Evolutionary conservation across 1,140 invertebrate species (phyloP).

Genomic region (Camponotus floridanus): DNA sequence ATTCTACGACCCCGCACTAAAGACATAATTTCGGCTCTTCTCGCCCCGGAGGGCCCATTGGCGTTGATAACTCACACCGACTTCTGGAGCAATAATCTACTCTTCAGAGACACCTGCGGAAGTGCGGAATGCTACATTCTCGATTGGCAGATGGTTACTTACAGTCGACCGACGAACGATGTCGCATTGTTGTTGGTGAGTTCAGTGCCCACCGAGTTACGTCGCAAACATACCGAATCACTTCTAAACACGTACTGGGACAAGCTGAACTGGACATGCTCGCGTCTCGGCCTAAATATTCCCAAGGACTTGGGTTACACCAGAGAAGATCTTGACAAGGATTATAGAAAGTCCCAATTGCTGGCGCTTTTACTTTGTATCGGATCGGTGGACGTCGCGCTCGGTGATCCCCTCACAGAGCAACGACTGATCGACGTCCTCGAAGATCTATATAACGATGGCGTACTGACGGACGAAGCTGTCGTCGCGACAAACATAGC

Average conservation of each 20-base stretch:
- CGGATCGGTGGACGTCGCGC: slow-evolving; percentile 92
- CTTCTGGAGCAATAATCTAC: slow-evolving; percentile 94
- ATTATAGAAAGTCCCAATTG: slow-evolving; percentile 91
- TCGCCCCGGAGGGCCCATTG: slow-evolving; percentile 89
- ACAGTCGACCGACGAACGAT: slow-evolving; percentile 92
- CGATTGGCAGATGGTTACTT: slow-evolving; percentile 95
- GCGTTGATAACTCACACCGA: slow-evolving; percentile 92
- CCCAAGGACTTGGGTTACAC: slow-evolving; percentile 87
- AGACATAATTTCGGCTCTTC: slow-evolving; percentile 88
- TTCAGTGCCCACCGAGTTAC: slow-evolving; percentile 90
- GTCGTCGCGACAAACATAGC: slow-evolving; percentile 60
- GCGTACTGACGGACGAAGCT: slow-evolving; percentile 84
- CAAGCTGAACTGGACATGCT: slow-evolving; percentile 87
- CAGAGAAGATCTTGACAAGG: slow-evolving; percentile 87
- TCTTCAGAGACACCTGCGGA: slow-evolving; percentile 87
- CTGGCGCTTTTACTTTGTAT: slow-evolving; percentile 92
- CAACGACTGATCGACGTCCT: slow-evolving; percentile 89
- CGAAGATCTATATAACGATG: slow-evolving; percentile 88
- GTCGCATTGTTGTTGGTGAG: slow-evolving; percentile 92
- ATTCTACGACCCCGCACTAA: slow-evolving; percentile 88
- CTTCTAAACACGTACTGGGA: slow-evolving; percentile 91
- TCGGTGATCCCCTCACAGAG: slow-evolving; percentile 90
- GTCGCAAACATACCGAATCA: slow-evolving; percentile 87
- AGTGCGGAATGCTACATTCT: slow-evolving; percentile 88
- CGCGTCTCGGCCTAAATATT: slow-evolving; percentile 87